A percentile compares a stretch with the other conserved stretches of the same genome.
Conservation (phyloP, 2,888 invertebrate species). For the Conistra vaccinii region DNA sequence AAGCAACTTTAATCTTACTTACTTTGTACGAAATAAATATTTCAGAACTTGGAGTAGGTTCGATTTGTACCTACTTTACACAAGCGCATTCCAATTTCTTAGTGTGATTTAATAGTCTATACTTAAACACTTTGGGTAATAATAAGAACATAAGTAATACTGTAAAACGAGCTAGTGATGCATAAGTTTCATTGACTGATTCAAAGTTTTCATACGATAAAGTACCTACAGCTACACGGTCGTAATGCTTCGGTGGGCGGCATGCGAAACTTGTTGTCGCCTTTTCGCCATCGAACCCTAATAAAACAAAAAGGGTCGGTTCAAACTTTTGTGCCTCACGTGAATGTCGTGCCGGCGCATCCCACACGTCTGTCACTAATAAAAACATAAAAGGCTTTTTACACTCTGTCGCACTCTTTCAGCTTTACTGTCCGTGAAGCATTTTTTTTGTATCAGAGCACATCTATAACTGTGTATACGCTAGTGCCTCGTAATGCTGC, state of each 20-base stretch:
- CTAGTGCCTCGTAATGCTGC: neutral
- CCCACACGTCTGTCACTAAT: slow-evolving; percentile 17
- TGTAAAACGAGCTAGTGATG: no score
- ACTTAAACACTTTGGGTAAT: no score
- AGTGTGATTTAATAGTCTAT: neutral
- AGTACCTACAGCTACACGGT: neutral
- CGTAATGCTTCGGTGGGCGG: slow-evolving; percentile 13
- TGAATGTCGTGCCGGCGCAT: slow-evolving; percentile 9
- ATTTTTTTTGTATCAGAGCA: neutral
- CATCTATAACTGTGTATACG: no score
- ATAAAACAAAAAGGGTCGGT: slow-evolving; percentile 43
- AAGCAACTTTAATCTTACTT: neutral
- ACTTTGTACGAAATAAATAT: neutral
- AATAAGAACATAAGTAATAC: neutral
- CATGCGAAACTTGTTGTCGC: slow-evolving; percentile 15
- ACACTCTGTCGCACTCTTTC: slow-evolving; percentile 8
- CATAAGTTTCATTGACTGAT: neutral
- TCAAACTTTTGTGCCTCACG: slow-evolving; percentile 37
- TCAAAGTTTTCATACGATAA: neutral
- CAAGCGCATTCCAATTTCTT: neutral
- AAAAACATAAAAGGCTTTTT: slow-evolving; percentile 43
- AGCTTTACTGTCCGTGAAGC: neutral
- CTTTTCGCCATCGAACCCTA: slow-evolving; percentile 27
- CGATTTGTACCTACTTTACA: neutral
- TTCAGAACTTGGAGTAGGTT: neutral